phyloP scores from a whole-genome alignment of 1,140 invertebrate species.

The Colletes gigas region DNA sequence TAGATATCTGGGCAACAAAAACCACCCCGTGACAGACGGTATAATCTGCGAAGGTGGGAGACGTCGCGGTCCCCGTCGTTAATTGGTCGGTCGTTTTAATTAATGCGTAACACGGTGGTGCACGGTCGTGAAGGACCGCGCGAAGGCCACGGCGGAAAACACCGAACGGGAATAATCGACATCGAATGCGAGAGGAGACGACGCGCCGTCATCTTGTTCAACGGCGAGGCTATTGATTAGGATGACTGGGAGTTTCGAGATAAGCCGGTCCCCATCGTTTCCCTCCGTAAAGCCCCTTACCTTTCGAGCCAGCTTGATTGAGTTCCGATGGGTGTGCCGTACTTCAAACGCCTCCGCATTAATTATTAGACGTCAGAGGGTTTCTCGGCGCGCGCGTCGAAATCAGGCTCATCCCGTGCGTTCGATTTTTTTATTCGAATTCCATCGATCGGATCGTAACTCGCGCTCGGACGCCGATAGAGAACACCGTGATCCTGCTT shows the following conservation, averaged over 20 bases:
- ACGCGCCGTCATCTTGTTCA: constrained; percentile 59
- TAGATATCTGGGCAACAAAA: background rate
- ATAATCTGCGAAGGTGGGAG: background rate
- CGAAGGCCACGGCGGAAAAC: background rate
- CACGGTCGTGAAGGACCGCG: background rate
- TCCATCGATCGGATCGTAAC: background rate
- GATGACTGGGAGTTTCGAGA: constrained; percentile 67
- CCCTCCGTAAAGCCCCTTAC: constrained; percentile 54
- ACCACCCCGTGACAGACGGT: background rate
- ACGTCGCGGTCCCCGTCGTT: constrained; percentile 1
- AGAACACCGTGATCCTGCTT: no score
- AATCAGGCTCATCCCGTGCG: constrained; percentile 27
- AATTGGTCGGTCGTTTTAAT: constrained; percentile 56
- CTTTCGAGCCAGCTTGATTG: constrained; percentile 65
- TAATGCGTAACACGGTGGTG: constrained; percentile 41
- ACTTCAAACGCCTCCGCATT: constrained; percentile 70
- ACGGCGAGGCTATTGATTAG: constrained; percentile 65
- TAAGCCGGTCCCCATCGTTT: constrained; percentile 53
- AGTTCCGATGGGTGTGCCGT: constrained; percentile 71
- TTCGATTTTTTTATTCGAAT: constrained; percentile 45
- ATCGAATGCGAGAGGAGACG: constrained; percentile 14
- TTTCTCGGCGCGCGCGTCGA: constrained; percentile 39
- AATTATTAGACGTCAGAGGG: constrained; percentile 63
- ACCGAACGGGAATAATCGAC: background rate
- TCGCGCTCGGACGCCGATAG: no score